Conservation (phyloP, 2,113 vertebrate species). For the Cranoglanis bouderius region DNA sequence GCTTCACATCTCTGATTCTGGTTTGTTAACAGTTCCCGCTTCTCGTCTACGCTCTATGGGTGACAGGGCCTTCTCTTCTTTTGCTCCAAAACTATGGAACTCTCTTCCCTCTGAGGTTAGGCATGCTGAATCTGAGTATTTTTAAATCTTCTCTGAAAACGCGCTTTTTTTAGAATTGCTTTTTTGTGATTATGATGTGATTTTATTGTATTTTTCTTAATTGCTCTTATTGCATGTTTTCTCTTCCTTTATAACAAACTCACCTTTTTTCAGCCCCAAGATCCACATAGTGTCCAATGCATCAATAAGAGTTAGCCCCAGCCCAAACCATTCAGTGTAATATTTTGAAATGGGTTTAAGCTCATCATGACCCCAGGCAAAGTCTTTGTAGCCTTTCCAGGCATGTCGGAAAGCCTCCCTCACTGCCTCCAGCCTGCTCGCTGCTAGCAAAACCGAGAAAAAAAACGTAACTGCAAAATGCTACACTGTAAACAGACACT, state of each 20-base stretch:
- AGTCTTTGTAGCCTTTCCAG: slow-evolving; percentile 87
- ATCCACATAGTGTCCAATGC: slow-evolving; percentile 98
- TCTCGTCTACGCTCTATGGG: no score
- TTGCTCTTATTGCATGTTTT: no score
- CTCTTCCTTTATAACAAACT: neutral
- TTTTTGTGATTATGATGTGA: no score
- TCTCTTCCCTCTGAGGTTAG: no score
- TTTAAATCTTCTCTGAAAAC: no score
- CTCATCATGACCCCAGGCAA: slow-evolving; percentile 95
- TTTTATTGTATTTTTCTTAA: no score
- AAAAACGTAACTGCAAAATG: neutral
- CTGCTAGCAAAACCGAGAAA: slow-evolving; percentile 23
- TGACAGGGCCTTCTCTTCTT: no score
- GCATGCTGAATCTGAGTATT: no score
- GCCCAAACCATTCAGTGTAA: slow-evolving; percentile 92
- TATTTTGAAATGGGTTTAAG: slow-evolving; percentile 91
- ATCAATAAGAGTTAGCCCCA: slow-evolving; percentile 91
- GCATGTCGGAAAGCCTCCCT: slow-evolving; percentile 88
- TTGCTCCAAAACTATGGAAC: no score
- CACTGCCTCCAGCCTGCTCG: slow-evolving; percentile 78
- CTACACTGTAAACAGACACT: neutral
- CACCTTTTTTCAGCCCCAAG: slow-evolving; percentile 89
- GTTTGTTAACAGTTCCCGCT: no score
- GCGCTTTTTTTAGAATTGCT: no score
- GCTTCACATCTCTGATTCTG: no score